Conservation (phyloP, 2,888 invertebrate species). For the Torymus auratus region DNA sequence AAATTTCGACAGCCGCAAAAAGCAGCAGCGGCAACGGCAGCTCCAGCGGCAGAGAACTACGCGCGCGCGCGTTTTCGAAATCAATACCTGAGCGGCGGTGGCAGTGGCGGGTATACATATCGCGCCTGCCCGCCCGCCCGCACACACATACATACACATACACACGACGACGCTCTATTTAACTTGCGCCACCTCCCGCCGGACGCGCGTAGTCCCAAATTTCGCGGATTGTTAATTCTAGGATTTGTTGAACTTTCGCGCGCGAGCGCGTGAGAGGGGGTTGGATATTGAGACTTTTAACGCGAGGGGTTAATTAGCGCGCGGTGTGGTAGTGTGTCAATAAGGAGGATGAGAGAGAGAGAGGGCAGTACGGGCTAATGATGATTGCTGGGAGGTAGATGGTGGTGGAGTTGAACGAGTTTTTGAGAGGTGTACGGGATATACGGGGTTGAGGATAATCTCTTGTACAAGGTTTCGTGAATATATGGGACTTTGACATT, state of each 20-base stretch:
- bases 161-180: constrained; percentile 49
- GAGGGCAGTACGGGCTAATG: too few species aligned
- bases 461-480: too few species aligned
- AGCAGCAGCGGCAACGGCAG: too few species aligned
- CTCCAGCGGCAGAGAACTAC: not conserved
- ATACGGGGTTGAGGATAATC: too few species aligned
- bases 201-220: constrained; percentile 1
- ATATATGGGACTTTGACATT: too few species aligned
- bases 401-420: too few species aligned
- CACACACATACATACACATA: too few species aligned
- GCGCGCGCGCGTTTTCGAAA: constrained; percentile 50
- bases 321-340: not conserved
- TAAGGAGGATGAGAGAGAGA: not conserved
- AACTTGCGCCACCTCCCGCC: constrained; percentile 27
- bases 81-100: constrained; percentile 48
- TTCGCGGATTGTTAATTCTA: constrained; percentile 28
- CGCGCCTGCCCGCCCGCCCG: constrained; percentile 19
- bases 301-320: not conserved
- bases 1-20: too few species aligned
- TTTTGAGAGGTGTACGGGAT: too few species aligned
- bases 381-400: too few species aligned
- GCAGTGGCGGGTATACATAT: constrained; percentile 41
- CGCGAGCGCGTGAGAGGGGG: not conserved
- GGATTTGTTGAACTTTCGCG: constrained; percentile 34
- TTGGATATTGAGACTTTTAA: constrained; percentile 30